Conservation (phyloP, 2,888 invertebrate genomes). For the Drosophila prostipennis region DNA sequence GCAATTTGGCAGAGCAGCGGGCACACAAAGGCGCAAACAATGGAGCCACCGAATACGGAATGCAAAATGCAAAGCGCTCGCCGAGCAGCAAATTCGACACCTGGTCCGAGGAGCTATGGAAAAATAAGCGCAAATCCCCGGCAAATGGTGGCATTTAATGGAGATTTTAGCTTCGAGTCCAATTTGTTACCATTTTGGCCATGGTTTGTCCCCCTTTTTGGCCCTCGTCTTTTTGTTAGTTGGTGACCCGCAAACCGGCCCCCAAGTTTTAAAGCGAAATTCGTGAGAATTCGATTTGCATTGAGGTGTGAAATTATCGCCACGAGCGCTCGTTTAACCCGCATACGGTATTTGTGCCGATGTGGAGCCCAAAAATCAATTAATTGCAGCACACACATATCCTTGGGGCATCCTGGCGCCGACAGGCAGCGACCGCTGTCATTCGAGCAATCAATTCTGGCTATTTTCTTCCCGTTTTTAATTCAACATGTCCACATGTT, state of each 20-base stretch:
- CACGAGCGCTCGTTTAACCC: background rate
- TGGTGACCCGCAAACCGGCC: background rate
- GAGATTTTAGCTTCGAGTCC: slow-evolving; percentile 1
- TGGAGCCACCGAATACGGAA: slow-evolving; percentile 18
- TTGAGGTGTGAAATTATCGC: slow-evolving; percentile 30
- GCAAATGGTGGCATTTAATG: slow-evolving; percentile 35
- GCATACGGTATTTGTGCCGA: background rate
- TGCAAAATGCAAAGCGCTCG: slow-evolving; percentile 12
- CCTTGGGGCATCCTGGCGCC: slow-evolving; percentile 9
- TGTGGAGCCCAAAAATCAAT: slow-evolving; percentile 52
- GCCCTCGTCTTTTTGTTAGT: no score
- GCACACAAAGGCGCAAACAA: slow-evolving; percentile 50
- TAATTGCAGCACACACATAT: slow-evolving; percentile 31
- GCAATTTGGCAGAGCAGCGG: slow-evolving; percentile 59
- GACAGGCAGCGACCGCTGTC: slow-evolving; percentile 14
- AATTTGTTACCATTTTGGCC: slow-evolving; percentile 12
- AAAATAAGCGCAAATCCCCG: slow-evolving; percentile 4
- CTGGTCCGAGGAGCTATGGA: slow-evolving; percentile 4
- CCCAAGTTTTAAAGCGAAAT: background rate
- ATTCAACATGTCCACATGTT: slow-evolving; percentile 42
- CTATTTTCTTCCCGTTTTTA: slow-evolving; percentile 38
- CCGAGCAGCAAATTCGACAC: slow-evolving; percentile 35
- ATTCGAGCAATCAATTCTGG: slow-evolving; percentile 58
- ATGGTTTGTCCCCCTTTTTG: background rate
- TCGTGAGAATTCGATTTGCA: slow-evolving; percentile 22